A percentile compares a stretch with the other conserved stretches of the same genome.
Conservation (phyloP, 30 jellyfish, hydroid and myxozoan genomes). For the Aurelia coerulea region DNA sequence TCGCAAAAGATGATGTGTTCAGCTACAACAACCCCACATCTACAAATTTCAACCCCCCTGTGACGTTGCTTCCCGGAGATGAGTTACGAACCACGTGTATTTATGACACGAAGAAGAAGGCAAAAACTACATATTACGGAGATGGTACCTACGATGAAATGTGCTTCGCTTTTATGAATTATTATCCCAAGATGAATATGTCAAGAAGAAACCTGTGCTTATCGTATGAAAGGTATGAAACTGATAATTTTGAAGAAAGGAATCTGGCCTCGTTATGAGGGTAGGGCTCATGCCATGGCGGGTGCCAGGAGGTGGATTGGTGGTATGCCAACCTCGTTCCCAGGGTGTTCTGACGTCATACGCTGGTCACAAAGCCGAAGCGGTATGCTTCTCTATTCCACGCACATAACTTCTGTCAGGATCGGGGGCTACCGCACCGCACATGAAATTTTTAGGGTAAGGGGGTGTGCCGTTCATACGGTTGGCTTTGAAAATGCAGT, state of each 20-base stretch:
- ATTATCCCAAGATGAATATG: conserved; percentile 37
- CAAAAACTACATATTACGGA: conserved; percentile 53
- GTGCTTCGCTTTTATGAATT: conserved; percentile 64
- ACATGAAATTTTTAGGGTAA: too few species aligned
- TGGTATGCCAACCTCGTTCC: too few species aligned
- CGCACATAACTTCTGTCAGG: too few species aligned
- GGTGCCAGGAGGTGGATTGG: too few species aligned
- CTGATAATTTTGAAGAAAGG: background rate
- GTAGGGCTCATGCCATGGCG: too few species aligned
- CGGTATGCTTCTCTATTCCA: too few species aligned
- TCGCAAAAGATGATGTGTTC: conserved; percentile 63
- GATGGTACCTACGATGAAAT: conserved; percentile 70
- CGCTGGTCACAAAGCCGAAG: too few species aligned
- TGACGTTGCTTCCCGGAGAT: conserved; percentile 54
- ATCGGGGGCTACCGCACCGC: too few species aligned
- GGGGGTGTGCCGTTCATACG: too few species aligned
- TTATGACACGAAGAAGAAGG: conserved; percentile 34
- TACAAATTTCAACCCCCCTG: conserved; percentile 34
- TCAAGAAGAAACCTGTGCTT: conserved; percentile 25
- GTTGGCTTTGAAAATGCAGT: too few species aligned
- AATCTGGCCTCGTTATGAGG: too few species aligned
- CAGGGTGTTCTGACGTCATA: too few species aligned
- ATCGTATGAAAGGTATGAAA: conserved; percentile 47
- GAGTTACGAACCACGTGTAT: conserved; percentile 64
- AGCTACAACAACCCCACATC: conserved; percentile 57